Base-by-base conservation (phyloP, 2,888 invertebrate species). In the Copidosoma aretas region DNA sequence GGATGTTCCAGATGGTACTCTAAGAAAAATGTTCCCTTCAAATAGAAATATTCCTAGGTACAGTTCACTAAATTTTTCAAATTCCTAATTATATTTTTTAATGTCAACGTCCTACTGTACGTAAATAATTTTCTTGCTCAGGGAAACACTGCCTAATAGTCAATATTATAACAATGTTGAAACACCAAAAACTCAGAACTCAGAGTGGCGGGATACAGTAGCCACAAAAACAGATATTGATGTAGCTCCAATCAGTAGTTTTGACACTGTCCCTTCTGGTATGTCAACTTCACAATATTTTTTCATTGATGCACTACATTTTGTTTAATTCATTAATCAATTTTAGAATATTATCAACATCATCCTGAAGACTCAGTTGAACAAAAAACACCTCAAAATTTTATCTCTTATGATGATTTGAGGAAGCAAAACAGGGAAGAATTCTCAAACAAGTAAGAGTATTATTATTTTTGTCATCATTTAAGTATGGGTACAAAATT, bases 371-470 rank as follows among this genome's bases (percentile, higher is more conserved):
- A 60, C 46, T 8, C 19, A 14, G 1, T 14, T 19, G 22, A 57
- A 17, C 22, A 46, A 10, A 10, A 17, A 24, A 12, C 22, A 51
- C 12, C 19, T 19, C 24, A 41, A 46, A 25, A 25, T 25, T 71
- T 66, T 43, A 64, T 59, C 14, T 67, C 70, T 14, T 73, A 74
- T 54, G 73, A 74, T 49, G 70, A 72, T 14, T 65, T 73, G 14
- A 69, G 73, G 25, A 63, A 57, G 63, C 52, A 70, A 64, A 74
- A 75, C 64, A 72, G 74, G 57, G 49, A 61, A 41, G 53, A 70
- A n/a, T 71, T 64, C 57, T 19, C 41, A 19, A 64, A 69, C n/a
- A 75, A 12, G 69, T 70, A 60, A 69, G 14, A 5, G 32, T 3
- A 32, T 32, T 32, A 21, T 39, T 53, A 60, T 10, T 49, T 49